Conservation (phyloP, 1,140 invertebrate species). For the Formica selysi region DNA sequence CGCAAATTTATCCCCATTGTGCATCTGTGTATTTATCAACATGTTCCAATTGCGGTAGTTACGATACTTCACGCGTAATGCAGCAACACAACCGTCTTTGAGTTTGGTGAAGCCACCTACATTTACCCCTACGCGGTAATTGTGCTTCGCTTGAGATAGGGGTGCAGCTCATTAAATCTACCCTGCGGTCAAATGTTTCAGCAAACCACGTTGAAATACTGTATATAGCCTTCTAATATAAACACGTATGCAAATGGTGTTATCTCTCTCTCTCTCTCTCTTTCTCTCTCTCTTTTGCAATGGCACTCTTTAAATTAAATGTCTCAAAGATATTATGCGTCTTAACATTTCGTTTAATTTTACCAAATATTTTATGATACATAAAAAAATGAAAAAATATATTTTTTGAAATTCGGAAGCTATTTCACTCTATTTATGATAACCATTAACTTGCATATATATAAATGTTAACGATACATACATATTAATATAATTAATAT, state of each 20-base stretch:
- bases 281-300: too few relatives aligned
- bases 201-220: background rate
- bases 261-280: too few relatives aligned
- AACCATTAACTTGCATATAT: background rate
- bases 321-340: background rate
- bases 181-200: constrained; percentile 42
- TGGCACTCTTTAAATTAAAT: background rate
- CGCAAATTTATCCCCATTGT: constrained; percentile 58
- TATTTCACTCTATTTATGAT: background rate
- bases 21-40: constrained; percentile 37
- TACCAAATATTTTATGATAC: background rate
- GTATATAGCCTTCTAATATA: background rate
- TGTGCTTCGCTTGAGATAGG: constrained; percentile 6
- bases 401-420: background rate
- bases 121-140: constrained; percentile 11
- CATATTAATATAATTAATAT: background rate
- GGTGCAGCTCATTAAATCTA: constrained; percentile 49
- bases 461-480: background rate
- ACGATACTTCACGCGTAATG: constrained; percentile 35
- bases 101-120: constrained; percentile 21
- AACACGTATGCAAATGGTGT: background rate
- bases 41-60: constrained; percentile 34
- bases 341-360: background rate
- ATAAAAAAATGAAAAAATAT: background rate
- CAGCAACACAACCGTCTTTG: constrained; percentile 57